Conservation (phyloP, 1,140 invertebrate genomes). For the Gonioctena quinquepunctata region DNA sequence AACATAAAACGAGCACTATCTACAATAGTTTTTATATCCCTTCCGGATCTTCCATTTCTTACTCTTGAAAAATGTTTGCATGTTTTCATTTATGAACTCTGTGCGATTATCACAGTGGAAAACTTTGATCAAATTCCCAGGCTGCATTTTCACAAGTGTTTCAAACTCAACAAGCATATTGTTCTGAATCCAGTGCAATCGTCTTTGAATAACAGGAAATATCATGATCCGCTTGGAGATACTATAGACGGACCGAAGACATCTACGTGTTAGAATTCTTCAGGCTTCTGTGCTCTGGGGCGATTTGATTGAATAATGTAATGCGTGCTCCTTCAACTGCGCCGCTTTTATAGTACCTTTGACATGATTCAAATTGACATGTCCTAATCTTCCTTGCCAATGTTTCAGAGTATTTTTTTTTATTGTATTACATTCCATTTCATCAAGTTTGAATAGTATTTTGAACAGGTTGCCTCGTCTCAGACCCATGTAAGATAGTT, state of each 20-base stretch:
- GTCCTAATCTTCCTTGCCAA: conserved; percentile 38
- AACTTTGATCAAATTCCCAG: conserved; percentile 29
- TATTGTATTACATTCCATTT: conserved; percentile 1
- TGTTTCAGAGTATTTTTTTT: background rate
- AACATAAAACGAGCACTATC: background rate
- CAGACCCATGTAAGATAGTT: background rate
- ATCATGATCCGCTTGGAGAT: conserved; percentile 23
- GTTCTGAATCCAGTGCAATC: conserved; percentile 41
- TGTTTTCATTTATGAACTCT: conserved; percentile 20
- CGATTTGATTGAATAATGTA: too few species aligned
- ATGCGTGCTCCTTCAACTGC: too few species aligned
- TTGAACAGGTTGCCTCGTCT: background rate
- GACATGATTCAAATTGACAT: background rate
- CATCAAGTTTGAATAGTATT: background rate
- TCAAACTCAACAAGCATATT: conserved; percentile 43
- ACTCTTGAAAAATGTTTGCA: background rate
- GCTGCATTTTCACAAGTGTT: conserved; percentile 28
- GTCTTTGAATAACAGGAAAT: conserved; percentile 44
- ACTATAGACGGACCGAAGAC: too few species aligned
- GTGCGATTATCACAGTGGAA: conserved; percentile 44
- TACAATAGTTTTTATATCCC: background rate
- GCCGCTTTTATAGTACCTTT: too few species aligned
- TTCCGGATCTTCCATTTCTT: background rate
- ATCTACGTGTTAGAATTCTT: background rate
- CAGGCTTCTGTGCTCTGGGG: too few species aligned